phyloP scores from a whole-genome alignment of 2,888 invertebrate genomes.

The Drosophila barbarae region DNA sequence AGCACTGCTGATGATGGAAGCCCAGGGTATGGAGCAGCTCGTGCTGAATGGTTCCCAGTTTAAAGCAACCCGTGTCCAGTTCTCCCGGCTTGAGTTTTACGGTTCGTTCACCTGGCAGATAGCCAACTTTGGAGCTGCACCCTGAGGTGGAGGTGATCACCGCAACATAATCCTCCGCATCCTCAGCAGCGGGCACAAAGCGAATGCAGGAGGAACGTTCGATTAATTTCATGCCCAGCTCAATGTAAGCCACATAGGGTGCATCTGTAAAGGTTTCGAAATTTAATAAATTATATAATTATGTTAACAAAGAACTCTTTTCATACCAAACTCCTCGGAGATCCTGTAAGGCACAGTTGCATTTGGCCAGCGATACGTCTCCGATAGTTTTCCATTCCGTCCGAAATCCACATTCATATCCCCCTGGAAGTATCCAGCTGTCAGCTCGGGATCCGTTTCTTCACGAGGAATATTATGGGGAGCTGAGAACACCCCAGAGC shows the following conservation, averaged over 20 bases:
- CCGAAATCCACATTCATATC: conserved; percentile 84
- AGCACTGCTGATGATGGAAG: conserved; percentile 89
- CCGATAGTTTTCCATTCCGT: conserved; percentile 83
- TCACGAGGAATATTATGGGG: neutral
- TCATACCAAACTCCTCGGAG: conserved; percentile 54
- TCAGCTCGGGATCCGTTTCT: conserved; percentile 85
- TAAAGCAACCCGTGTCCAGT: conserved; percentile 72
- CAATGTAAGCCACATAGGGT: conserved; percentile 82
- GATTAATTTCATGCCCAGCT: conserved; percentile 85
- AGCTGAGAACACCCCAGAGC: conserved; percentile 8
- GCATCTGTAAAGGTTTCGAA: conserved; percentile 53
- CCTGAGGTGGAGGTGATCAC: conserved; percentile 80
- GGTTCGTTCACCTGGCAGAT: conserved; percentile 78
- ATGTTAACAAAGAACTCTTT: too few relatives aligned
- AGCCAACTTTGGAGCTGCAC: conserved; percentile 88
- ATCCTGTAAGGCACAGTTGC: conserved; percentile 84
- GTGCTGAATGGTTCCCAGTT: conserved; percentile 83
- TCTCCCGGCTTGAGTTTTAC: conserved; percentile 59
- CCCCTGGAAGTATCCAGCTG: conserved; percentile 86
- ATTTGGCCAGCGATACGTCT: conserved; percentile 82
- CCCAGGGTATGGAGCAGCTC: conserved; percentile 88
- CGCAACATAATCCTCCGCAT: conserved; percentile 48
- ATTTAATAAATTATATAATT: neutral
- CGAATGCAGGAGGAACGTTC: conserved; percentile 86
- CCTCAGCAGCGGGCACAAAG: conserved; percentile 82